Evolutionary conservation across 1,140 invertebrate species (phyloP).

Genomic region (Lineus longissimus): DNA sequence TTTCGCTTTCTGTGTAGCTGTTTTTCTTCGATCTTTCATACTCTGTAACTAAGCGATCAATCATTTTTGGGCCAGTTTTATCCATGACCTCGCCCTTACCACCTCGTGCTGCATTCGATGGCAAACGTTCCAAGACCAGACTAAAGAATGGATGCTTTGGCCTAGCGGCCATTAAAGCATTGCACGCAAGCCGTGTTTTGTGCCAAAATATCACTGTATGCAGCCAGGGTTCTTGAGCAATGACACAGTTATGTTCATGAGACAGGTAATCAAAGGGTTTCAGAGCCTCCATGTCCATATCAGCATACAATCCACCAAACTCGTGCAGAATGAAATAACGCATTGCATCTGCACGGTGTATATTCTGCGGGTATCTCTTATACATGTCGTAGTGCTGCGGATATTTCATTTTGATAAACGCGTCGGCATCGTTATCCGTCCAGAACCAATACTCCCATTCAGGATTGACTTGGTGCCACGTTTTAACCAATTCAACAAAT

Average conservation of each 20-base stretch:
- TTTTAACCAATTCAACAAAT: conserved; percentile 5
- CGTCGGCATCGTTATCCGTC: conserved; percentile 6
- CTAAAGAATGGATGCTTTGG: background rate
- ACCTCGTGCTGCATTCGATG: background rate
- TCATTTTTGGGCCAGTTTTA: background rate
- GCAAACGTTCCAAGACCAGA: background rate
- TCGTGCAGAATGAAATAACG: conserved; percentile 5
- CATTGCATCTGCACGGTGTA: background rate
- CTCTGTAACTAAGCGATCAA: background rate
- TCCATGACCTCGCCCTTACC: background rate
- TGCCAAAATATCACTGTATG: background rate
- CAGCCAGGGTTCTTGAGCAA: background rate
- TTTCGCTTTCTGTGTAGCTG: too few relatives aligned
- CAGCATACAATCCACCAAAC: background rate
- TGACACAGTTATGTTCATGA: background rate
- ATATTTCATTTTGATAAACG: conserved; percentile 10
- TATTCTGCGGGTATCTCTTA: background rate
- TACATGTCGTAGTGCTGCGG: conserved; percentile 5
- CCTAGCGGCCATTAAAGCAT: background rate
- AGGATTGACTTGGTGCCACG: conserved; percentile 8
- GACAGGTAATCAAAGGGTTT: background rate
- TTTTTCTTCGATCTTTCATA: background rate
- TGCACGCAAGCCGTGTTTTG: background rate
- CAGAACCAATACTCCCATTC: conserved; percentile 18
- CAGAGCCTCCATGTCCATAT: background rate